A percentile compares a stretch with the other conserved stretches of the same genome.
These are phyloP conservation scores for Enteromius viviparus DNA, from an alignment of 2,797 vertebrate genomes.

Conservation along the genomic window DNA sequence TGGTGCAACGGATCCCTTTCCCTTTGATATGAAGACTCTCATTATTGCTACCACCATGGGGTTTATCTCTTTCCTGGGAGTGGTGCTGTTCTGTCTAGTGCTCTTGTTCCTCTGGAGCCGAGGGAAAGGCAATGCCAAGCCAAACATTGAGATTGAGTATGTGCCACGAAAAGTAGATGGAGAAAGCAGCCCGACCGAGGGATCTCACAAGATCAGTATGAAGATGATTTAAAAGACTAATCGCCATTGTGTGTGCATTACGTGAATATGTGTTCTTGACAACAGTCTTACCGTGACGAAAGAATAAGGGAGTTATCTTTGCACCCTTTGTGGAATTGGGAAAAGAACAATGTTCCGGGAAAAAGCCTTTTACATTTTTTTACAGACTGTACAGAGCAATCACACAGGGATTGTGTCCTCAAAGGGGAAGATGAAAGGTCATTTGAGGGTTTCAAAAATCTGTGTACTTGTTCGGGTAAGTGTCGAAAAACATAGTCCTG, in stretches of 20 bases:
- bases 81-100: conserved; percentile 97
- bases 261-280: conserved; percentile 40
- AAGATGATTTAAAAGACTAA: conserved; percentile 89
- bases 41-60: conserved; percentile 99
- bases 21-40: conserved; percentile 98
- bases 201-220: conserved; percentile 97
- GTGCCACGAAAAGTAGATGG: conserved; percentile 95
- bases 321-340: conserved; percentile 28
- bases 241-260: conserved; percentile 26
- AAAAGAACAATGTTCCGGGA: conserved; percentile 62
- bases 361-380: conserved; percentile 68
- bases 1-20: conserved; percentile 89
- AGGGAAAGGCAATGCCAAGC: conserved; percentile 95
- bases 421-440: conserved; percentile 72
- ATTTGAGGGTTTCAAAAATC: conserved; percentile 77
- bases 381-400: conserved; percentile 66
- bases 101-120: conserved; percentile 98
- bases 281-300: conserved; percentile 42
- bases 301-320: conserved; percentile 29
- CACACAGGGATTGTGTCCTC: conserved; percentile 78
- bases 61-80: conserved; percentile 98
- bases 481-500: conserved; percentile 63
- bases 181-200: conserved; percentile 85
- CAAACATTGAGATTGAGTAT: conserved; percentile 97
- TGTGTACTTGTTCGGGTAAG: conserved; percentile 87